Conservation (phyloP, 2,113 vertebrate genomes). For the Hemiscyllium ocellatum region DNA sequence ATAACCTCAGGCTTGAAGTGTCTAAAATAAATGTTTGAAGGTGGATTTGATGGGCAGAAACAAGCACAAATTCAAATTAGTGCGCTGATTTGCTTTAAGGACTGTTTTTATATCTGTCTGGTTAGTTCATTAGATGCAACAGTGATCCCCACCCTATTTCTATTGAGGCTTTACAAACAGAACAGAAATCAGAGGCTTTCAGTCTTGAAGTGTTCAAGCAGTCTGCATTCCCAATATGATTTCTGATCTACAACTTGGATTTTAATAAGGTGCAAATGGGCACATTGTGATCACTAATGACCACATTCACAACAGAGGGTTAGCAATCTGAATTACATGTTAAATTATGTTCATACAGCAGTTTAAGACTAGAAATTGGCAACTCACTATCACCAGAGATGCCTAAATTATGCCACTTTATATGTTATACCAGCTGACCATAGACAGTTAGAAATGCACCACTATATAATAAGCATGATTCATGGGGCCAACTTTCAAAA, state of each 20-base stretch:
- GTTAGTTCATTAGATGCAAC: neutral
- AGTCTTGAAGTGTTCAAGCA: neutral
- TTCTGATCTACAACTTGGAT: neutral
- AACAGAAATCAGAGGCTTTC: neutral
- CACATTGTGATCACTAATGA: neutral
- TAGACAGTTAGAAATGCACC: neutral
- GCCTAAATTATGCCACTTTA: neutral
- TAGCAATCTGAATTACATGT: neutral
- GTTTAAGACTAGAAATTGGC: neutral
- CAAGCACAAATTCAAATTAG: neutral
- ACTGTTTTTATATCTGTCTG: slow-evolving; percentile 9
- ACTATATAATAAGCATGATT: neutral
- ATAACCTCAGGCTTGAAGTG: neutral
- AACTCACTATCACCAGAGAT: neutral
- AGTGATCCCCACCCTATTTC: neutral
- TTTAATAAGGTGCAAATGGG: slow-evolving; percentile 26
- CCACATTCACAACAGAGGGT: neutral
- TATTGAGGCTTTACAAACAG: neutral
- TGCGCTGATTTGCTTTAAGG: neutral
- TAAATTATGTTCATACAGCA: neutral
- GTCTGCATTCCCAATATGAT: slow-evolving; percentile 4
- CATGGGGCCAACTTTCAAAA: too few relatives aligned
- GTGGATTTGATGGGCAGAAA: neutral
- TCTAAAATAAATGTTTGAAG: neutral
- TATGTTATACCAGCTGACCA: neutral